Evolutionary conservation across 2,113 vertebrate genomes (phyloP).

Genomic region (Orthonyx spaldingii): DNA sequence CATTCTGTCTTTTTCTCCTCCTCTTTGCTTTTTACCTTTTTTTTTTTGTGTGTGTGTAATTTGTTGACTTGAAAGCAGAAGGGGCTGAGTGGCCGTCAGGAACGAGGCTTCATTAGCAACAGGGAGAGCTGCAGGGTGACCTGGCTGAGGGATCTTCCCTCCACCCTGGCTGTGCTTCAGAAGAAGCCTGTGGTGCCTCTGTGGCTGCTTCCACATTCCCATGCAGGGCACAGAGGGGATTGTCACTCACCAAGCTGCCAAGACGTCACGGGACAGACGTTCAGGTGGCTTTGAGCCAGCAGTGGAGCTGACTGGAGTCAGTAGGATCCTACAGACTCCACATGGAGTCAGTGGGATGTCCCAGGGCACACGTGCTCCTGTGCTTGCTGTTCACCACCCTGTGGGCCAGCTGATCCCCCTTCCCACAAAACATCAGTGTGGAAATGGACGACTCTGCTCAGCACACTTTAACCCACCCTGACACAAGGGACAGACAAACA

Average conservation of each 20-base stretch:
- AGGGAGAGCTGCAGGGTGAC: background rate
- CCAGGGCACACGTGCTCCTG: background rate
- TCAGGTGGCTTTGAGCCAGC: background rate
- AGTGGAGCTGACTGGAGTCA: background rate
- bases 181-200: background rate
- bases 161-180: background rate
- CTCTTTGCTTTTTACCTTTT: background rate
- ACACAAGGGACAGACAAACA: background rate
- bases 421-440: background rate
- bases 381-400: background rate
- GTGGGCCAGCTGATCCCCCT: background rate
- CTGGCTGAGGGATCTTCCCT: background rate
- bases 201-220: background rate
- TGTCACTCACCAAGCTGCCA: background rate
- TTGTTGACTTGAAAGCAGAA: slow-evolving; percentile 19
- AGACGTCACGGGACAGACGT: fast-evolving
- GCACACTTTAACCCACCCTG: background rate
- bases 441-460: background rate
- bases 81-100: background rate
- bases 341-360: background rate
- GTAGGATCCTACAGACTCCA: too few species aligned
- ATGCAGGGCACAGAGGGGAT: background rate
- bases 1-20: slow-evolving; percentile 32
- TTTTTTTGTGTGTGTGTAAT: background rate
- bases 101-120: background rate